Evolutionary conservation across 2,888 invertebrate species (phyloP).

Genomic region (Argyresthia goedartella): DNA sequence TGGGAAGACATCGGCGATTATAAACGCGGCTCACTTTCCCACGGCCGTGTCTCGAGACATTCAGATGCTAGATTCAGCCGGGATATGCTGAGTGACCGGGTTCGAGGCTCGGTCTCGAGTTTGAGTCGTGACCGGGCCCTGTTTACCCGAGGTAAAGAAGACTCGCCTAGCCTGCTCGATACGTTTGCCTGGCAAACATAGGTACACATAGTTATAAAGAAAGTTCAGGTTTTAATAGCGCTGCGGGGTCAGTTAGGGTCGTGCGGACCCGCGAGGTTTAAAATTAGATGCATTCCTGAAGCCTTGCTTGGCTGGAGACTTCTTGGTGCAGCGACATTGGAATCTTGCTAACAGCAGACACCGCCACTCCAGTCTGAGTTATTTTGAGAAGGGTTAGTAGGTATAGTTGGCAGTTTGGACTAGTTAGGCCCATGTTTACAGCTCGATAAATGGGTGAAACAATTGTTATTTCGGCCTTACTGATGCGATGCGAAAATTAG

Average conservation of each 20-base stretch:
- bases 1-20: neutral
- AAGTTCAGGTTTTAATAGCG: slow-evolving; percentile 68
- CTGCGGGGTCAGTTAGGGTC: slow-evolving; percentile 64
- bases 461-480: neutral
- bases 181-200: slow-evolving; percentile 63
- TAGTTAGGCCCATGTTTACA: slow-evolving; percentile 9
- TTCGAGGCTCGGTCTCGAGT: no score
- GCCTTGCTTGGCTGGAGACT: slow-evolving; percentile 34
- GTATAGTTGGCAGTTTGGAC: slow-evolving; percentile 29
- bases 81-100: slow-evolving; percentile 5
- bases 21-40: slow-evolving; percentile 49
- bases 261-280: slow-evolving; percentile 65
- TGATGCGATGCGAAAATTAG: neutral
- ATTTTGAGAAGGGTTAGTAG: slow-evolving; percentile 62
- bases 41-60: slow-evolving; percentile 27
- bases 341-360: slow-evolving; percentile 5
- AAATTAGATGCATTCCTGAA: slow-evolving; percentile 69
- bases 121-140: slow-evolving; percentile 62
- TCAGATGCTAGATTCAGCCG: slow-evolving; percentile 4
- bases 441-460: neutral
- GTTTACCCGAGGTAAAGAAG: slow-evolving; percentile 32
- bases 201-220: slow-evolving; percentile 63
- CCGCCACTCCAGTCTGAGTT: slow-evolving; percentile 18
- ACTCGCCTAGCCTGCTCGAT: slow-evolving; percentile 51
- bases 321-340: neutral